phyloP scores from a whole-genome alignment of 2,113 vertebrate species.

The Callospermophilus lateralis region DNA sequence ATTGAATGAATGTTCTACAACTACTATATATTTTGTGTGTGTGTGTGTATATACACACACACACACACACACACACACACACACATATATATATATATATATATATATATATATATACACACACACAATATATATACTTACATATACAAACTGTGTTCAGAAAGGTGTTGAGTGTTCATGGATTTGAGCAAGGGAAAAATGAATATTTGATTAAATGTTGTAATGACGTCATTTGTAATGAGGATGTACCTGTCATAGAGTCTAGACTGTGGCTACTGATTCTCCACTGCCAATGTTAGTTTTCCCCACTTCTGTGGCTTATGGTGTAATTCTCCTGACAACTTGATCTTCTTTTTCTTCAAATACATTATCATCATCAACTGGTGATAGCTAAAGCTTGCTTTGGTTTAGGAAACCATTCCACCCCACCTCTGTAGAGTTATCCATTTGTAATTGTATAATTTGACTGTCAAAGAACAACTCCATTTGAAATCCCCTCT shows the following conservation, averaged over 20 bases:
- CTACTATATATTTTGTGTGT: too few relatives aligned
- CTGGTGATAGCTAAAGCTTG: neutral
- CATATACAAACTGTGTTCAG: neutral
- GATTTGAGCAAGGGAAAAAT: neutral
- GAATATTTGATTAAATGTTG: neutral
- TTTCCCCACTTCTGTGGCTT: neutral
- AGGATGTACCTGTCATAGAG: neutral
- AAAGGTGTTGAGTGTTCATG: neutral
- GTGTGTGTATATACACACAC: too few relatives aligned
- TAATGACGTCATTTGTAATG: neutral
- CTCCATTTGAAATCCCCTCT: neutral
- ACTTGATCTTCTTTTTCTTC: neutral
- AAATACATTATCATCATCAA: neutral
- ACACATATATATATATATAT: too few relatives aligned
- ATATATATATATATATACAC: too few relatives aligned
- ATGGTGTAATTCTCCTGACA: neutral
- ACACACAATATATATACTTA: too few relatives aligned
- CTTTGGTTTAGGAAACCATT: neutral
- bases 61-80: too few relatives aligned
- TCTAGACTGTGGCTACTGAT: neutral
- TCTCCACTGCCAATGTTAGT: neutral
- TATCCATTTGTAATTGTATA: neutral
- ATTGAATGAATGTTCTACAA: neutral
- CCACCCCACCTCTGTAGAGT: neutral
- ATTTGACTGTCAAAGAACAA: neutral